phyloP scores from a whole-genome alignment of 2,113 vertebrate genomes.

The Vanacampus margaritifer region DNA sequence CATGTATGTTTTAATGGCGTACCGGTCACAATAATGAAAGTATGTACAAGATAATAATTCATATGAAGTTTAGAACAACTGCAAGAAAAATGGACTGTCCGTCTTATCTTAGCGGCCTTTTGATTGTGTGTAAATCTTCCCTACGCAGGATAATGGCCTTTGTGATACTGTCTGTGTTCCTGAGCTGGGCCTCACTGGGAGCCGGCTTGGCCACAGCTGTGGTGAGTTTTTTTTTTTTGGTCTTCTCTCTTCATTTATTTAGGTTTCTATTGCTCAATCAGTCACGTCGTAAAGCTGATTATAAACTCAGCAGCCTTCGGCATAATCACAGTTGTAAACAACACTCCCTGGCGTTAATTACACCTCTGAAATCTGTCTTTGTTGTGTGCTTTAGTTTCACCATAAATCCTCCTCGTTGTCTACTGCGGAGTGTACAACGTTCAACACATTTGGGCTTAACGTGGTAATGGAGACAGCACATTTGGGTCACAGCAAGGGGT shows the following conservation, averaged over 20 bases:
- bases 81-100: not conserved
- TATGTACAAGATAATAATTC: too few species aligned
- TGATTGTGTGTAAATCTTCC: slow-evolving; percentile 3
- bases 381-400: not conserved
- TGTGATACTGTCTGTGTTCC: slow-evolving; percentile 76
- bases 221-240: slow-evolving; percentile 67
- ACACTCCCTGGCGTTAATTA: slow-evolving; percentile 47
- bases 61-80: too few species aligned
- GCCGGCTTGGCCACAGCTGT: slow-evolving; percentile 75
- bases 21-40: too few species aligned
- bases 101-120: not conserved
- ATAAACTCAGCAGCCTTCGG: slow-evolving; percentile 46
- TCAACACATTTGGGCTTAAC: slow-evolving; percentile 35
- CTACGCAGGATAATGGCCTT: slow-evolving; percentile 80
- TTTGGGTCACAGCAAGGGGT: slow-evolving; percentile 43
- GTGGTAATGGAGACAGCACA: slow-evolving; percentile 30
- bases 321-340: slow-evolving; percentile 51
- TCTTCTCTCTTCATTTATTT: slow-evolving; percentile 10
- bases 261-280: slow-evolving; percentile 31
- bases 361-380: slow-evolving; percentile 22
- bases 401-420: slow-evolving; percentile 18
- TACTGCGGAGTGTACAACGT: slow-evolving; percentile 16
- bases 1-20: too few species aligned
- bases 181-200: slow-evolving; percentile 89
- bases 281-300: slow-evolving; percentile 66